Percentiles rank a stretch among this genome's conserved stretches.
phyloP scores from a whole-genome alignment of 2,797 vertebrate species.

The Ciconia nigra region DNA sequence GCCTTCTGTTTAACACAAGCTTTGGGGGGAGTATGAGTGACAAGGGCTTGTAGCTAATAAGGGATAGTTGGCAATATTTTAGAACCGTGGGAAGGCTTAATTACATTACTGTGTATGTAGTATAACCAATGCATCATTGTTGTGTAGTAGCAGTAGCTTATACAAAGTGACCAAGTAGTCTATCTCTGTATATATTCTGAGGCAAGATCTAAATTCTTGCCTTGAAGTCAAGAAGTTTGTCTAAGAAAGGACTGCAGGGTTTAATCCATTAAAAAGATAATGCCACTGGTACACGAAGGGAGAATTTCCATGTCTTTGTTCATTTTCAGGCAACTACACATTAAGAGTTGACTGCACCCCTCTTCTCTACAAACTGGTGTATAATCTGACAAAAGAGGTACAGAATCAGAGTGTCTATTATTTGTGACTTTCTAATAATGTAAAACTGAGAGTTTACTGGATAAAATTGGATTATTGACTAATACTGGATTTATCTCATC shows the following conservation, averaged over 20 bases:
- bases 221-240: not conserved
- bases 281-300: not conserved
- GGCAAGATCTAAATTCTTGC: not conserved
- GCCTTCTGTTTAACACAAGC: not conserved
- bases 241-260: not conserved
- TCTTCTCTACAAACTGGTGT: conserved; percentile 88
- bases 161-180: not conserved
- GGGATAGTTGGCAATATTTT: not conserved
- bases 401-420: not conserved
- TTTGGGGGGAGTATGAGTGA: not conserved
- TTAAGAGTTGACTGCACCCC: conserved; percentile 94
- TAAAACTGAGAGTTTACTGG: not conserved
- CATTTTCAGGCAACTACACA: conserved; percentile 91
- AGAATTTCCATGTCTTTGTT: conserved; percentile 7
- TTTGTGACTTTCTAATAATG: not conserved
- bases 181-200: not conserved
- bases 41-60: not conserved
- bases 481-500: not conserved
- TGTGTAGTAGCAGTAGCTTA: not conserved
- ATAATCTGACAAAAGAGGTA: conserved; percentile 93
- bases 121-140: not conserved
- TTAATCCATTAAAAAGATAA: not conserved
- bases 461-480: not conserved
- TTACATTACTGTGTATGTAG: not conserved
- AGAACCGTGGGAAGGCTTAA: not conserved